Evolutionary conservation across 2,113 vertebrate species (phyloP).

Genomic region (Origma solitaria): DNA sequence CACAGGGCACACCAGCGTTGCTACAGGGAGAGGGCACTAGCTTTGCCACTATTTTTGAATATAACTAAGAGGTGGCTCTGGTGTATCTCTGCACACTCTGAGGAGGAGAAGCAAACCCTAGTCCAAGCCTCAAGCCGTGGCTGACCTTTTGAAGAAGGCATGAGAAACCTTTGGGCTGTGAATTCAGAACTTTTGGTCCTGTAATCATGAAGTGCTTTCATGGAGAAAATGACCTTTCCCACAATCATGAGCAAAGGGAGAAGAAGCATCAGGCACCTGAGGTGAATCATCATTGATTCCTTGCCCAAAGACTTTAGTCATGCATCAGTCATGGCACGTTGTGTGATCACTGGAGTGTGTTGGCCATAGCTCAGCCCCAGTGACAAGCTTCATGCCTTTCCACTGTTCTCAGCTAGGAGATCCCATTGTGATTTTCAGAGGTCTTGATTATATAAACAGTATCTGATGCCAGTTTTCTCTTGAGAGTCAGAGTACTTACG

Average conservation of each 20-base stretch:
- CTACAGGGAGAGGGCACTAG: background rate
- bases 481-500: background rate
- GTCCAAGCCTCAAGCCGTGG: background rate
- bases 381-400: background rate
- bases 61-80: background rate
- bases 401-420: background rate
- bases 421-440: background rate
- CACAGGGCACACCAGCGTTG: background rate
- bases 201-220: background rate
- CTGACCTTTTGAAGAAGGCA: background rate
- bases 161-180: background rate
- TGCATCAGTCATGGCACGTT: fast-evolving
- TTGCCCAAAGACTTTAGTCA: background rate
- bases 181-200: background rate
- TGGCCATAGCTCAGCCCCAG: background rate
- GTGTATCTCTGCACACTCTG: background rate
- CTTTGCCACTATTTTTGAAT: background rate
- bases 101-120: background rate
- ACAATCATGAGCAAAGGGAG: background rate
- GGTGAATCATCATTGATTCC: background rate
- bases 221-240: background rate
- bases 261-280: background rate
- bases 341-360: background rate
- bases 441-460: background rate
- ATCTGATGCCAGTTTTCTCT: background rate